Evolutionary conservation across 2,797 vertebrate species (phyloP), one percentile per base, ranked within the genome.

Genomic region (Chelonia mydas): DNA sequence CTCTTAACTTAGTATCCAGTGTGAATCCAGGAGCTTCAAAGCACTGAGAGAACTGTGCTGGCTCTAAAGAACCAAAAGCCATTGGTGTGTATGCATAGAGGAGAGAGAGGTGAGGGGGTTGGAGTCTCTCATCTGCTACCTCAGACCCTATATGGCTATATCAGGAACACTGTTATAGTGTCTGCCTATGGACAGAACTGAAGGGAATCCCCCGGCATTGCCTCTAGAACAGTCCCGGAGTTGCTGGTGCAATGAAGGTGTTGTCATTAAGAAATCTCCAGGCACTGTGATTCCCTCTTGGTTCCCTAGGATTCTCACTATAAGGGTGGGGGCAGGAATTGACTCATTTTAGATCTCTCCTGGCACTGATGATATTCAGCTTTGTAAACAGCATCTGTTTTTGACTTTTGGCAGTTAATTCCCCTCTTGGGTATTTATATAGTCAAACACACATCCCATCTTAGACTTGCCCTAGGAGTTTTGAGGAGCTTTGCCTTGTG

Each of bases 11-110:
- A 81, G 80, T 45, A 74, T 45, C 10, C 72, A 12, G 27, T 15
- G 11, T 23, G 61, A 37, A 88, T 88, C 54, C 79, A 55, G 41
- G 86, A 91, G 89, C 80, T 81, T 90, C 51, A 93, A 95, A 88
- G 77, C 31, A n/a, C 51, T 47, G n/a, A 90, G 87, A 85, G 87
- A 77, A 81, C n/a, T 55, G 49, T 92, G 45, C 19, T 89, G 83
- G 76, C 27, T 87, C 65, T 50, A 84, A 94, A 81, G 72, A 88
- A 77, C 54, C 59, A 45, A 55, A 51, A 92, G 85, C 65, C 61
- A 47, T 47, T 9, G 12, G 11, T 49, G 45, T 27, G 27, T 16
- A 13, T 6, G n/a, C 25, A 12, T 16, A 27, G 25, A 77, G 57
- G 41, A 27, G 23, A 74, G 21, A 3, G 41, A 41, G 72, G 12